Conservation (phyloP, 2,113 vertebrate genomes). For the Hyperopisus bebe region DNA sequence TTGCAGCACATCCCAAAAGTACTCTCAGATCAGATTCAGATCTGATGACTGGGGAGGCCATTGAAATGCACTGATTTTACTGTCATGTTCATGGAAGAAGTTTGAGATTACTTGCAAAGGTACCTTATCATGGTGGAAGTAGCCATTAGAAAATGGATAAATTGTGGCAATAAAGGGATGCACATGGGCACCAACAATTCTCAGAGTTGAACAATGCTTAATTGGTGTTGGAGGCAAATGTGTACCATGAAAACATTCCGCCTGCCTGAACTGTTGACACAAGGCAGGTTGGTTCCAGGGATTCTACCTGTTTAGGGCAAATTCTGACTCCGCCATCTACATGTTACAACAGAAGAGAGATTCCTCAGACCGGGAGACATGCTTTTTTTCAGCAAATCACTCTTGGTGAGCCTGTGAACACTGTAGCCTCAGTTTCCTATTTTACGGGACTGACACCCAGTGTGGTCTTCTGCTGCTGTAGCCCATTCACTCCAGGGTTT, state of each 20-base stretch:
- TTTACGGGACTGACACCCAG: not conserved
- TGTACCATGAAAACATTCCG: not conserved
- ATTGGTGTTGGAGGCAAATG: not conserved
- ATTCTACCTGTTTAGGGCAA: not conserved
- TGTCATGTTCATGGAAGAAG: not conserved
- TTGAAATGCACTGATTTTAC: not conserved
- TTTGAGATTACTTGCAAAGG: too few relatives aligned
- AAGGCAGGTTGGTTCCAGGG: not conserved
- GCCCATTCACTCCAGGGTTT: not conserved
- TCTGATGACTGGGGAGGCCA: not conserved
- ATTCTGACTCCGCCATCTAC: not conserved
- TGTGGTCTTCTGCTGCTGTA: not conserved
- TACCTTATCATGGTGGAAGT: not conserved
- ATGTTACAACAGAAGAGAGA: not conserved
- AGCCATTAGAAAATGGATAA: not conserved
- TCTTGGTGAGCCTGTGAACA: not conserved
- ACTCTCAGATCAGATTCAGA: not conserved
- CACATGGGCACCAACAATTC: not conserved
- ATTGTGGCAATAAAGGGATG: not conserved
- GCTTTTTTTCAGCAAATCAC: not conserved
- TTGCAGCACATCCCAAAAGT: not conserved
- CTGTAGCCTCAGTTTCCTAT: not conserved
- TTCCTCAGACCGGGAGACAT: not conserved
- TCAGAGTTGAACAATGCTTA: not conserved
- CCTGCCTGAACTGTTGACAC: not conserved